Conservation (phyloP, 2,113 vertebrate species). For the Urocynchramus pylzowi region DNA sequence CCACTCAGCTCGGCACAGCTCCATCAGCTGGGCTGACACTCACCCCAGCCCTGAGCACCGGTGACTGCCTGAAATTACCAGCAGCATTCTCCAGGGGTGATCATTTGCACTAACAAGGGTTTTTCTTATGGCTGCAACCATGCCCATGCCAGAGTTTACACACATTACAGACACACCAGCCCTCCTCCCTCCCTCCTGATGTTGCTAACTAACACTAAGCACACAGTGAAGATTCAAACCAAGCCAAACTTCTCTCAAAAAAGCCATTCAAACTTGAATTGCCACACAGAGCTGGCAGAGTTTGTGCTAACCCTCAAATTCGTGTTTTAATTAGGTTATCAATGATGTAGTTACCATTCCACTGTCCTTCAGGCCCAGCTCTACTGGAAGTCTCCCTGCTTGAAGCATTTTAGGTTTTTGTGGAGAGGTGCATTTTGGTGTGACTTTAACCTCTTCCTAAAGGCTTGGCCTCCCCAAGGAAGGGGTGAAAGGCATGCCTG, state of each 20-base stretch:
- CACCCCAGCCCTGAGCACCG: fast-evolving
- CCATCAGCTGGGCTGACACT: not conserved
- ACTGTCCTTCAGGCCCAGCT: not conserved
- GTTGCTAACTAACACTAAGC: not conserved
- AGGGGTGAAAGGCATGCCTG: no score
- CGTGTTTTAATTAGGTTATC: not conserved
- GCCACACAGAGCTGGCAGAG: not conserved
- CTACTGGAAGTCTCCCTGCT: not conserved
- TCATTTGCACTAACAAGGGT: not conserved
- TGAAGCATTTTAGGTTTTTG: not conserved
- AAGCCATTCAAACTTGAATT: not conserved
- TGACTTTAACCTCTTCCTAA: not conserved
- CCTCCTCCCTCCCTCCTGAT: not conserved
- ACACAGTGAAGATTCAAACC: fast-evolving
- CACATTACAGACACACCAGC: not conserved
- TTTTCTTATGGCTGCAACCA: no score
- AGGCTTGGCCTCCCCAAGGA: not conserved
- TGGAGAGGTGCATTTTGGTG: not conserved
- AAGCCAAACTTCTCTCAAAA: not conserved
- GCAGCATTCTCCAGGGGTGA: not conserved
- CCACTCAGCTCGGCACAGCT: not conserved
- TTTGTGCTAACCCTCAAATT: not conserved
- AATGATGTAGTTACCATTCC: not conserved
- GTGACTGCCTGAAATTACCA: not conserved
- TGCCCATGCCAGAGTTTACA: not conserved